Base-by-base conservation (phyloP, 1,140 invertebrate species). In the Leptopilina boulardi region DNA sequence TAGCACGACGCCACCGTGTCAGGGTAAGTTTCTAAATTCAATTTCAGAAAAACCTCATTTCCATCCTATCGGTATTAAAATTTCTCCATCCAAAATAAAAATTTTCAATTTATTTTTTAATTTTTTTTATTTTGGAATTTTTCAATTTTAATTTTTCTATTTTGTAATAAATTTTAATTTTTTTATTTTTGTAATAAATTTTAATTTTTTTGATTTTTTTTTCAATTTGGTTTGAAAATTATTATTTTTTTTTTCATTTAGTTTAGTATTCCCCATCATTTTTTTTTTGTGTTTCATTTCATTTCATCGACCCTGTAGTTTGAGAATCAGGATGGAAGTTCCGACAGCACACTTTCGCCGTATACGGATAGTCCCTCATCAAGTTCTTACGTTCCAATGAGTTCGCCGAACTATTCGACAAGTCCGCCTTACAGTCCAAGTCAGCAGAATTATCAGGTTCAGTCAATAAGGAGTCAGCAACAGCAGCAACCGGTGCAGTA, bases 1-100 rank as follows among this genome's bases (percentile, higher is more conserved):
- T 92, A 73, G 85, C 85, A 0, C 83, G 87, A 26, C 84, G 89
- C 11, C 89, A 89, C 26, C 83, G 87, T 75, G 83, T 90, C n/a
- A 85, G 89, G 83, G 91, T 91, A 77, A 88, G 83, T 75, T 47
- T n/a, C 15, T 21, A 19, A 54, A 18, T 19, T 13, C 8, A 38
- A n/a, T 42, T 42, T 18, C 42, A 18, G 30, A 44, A 23, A 70
- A 30, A 47, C 38, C 30, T 47, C 71, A 34, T 3, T 3, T 6
- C 6, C 30, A 3, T 34, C 30, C n/a, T n/a, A n/a, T n/a, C n/a
- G n/a, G n/a, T n/a, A n/a, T 47, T 41, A 56, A 15, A 26, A 74
- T 38, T 21, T 30, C 44, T 76, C 66, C 4, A 2, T 42, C 34
- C 3, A 38, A 38, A 38, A 38, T 38, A 4, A 4, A n/a, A n/a